Conservation (phyloP, 2,797 vertebrate genomes). For the Saxicola maurus region DNA sequence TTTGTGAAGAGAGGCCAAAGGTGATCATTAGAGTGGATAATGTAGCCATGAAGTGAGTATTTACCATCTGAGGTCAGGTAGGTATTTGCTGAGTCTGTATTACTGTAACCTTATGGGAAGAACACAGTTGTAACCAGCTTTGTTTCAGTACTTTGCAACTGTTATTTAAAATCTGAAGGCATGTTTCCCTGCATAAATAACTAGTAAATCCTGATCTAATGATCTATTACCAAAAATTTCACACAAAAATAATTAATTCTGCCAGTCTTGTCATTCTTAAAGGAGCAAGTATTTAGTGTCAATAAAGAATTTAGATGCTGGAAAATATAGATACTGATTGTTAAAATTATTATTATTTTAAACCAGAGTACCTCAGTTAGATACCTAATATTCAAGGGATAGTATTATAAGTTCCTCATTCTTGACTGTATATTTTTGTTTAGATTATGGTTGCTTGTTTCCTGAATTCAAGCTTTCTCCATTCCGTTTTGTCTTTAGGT, state of each 20-base stretch:
- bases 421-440: neutral
- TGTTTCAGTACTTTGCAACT: neutral
- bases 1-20: slow-evolving; percentile 81
- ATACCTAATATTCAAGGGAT: neutral
- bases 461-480: neutral
- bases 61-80: slow-evolving; percentile 76
- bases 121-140: neutral
- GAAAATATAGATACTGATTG: neutral
- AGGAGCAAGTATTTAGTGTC: neutral
- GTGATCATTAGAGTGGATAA: slow-evolving; percentile 72
- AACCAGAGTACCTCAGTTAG: neutral
- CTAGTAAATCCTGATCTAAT: neutral
- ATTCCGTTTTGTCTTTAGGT: neutral
- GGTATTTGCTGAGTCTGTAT: slow-evolving; percentile 68
- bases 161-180: neutral
- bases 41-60: slow-evolving; percentile 77
- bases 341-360: neutral
- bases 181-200: neutral
- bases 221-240: neutral
- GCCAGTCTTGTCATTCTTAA: neutral
- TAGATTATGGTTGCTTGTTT: neutral
- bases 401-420: neutral
- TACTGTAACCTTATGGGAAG: slow-evolving; percentile 74
- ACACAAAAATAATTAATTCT: neutral
- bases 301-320: neutral